Evolutionary conservation across 2,888 invertebrate genomes (phyloP).

Genomic region (Thera obeliscata): DNA sequence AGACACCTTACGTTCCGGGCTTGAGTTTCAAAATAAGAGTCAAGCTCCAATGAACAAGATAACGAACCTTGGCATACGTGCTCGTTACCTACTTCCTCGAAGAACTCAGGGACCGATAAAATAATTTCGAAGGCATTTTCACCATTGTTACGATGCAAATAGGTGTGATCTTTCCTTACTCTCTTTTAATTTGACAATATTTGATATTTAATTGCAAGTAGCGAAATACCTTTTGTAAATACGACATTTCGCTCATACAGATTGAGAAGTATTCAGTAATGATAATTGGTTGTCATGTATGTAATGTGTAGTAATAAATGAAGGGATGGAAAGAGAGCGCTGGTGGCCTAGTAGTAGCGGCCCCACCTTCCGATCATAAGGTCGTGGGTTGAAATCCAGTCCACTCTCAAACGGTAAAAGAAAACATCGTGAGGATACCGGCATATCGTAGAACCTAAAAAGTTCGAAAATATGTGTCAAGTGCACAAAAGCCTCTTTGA

Average conservation of each 20-base stretch:
- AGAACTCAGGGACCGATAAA: constrained; percentile 10
- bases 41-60: constrained; percentile 26
- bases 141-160: constrained; percentile 7
- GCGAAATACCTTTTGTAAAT: background rate
- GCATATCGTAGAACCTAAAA: too few species aligned
- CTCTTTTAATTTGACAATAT: constrained; percentile 1
- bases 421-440: too few species aligned
- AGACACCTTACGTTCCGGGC: constrained; percentile 15
- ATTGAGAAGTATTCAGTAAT: too few species aligned
- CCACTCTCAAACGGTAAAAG: too few species aligned
- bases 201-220: background rate
- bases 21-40: constrained; percentile 12
- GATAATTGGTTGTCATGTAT: too few species aligned
- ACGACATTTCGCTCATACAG: background rate
- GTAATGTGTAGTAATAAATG: too few species aligned
- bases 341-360: too few species aligned
- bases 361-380: too few species aligned
- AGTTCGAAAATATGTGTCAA: too few species aligned
- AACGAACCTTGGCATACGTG: constrained; percentile 21
- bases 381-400: too few species aligned
- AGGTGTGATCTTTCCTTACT: background rate
- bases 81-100: constrained; percentile 24
- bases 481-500: too few species aligned
- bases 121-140: constrained; percentile 13
- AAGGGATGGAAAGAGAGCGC: too few species aligned